Evolutionary conservation across 2,113 vertebrate genomes (phyloP), one percentile per base, ranked within the genome.

Genomic region (Lagopus muta): DNA sequence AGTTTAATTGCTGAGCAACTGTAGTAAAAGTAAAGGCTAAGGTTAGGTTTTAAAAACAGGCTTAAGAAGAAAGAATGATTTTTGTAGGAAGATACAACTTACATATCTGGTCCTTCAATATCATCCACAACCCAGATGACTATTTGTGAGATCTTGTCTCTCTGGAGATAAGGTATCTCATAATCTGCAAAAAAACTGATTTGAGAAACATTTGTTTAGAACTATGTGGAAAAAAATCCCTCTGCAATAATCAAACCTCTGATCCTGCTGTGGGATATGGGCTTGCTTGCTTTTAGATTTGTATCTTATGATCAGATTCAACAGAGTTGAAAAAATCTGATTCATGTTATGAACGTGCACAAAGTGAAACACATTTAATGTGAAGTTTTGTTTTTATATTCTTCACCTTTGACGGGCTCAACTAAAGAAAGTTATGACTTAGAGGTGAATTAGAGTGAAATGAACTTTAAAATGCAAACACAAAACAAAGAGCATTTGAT

Each of bases 81-180:
- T 47, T 80, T 83, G 72, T 40, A 27, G 4, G 3, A 79, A 79
- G 42, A 69, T 2, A 1, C n/a, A 66, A 97, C 97, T 98, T 97
- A 98, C 98, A 24, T 32, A 50, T 94, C 83, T 45, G 96, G 94
- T 89, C 96, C 94, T 72, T 88, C 75, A 10, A 98, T 92, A 16
- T 98, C 97, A 96, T 98, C 97, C 95, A 98, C 97, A 47, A 98
- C 96, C 98, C 98, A 98, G 93, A 98, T 97, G 40, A 95, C 86
- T 71, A 98, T 30, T 78, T 85, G 40, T 65, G 97, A 97, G 89
- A 98, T 73, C 91, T 96, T 97, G 58, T 86, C 93, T 92, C 94
- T 97, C 94, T 96, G 97, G 30, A 98, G 80, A 91, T 97, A 94
- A 40, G 98, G 98, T 91, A 98, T 92, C 97, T 98, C 98, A 93